Evolutionary conservation across 2,797 vertebrate species (phyloP).

Genomic region (Moxostoma hubbsi): DNA sequence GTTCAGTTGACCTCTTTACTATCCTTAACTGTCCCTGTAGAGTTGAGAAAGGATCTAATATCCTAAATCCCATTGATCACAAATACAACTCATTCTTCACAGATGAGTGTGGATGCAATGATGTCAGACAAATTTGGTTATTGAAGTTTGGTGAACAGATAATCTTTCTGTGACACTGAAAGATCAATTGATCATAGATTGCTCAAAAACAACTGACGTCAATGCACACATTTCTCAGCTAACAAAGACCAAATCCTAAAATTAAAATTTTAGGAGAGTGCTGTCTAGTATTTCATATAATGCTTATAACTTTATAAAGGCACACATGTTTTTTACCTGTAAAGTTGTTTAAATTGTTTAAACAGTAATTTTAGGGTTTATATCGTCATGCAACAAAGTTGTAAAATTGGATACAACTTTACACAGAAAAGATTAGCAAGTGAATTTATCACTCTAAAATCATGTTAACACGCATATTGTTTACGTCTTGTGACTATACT

Average conservation of each 20-base stretch:
- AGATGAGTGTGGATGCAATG: slow-evolving; percentile 5
- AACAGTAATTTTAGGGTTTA: too few relatives aligned
- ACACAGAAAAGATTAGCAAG: too few relatives aligned
- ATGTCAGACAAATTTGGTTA: background rate
- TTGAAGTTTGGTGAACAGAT: background rate
- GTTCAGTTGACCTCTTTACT: background rate
- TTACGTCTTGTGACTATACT: too few relatives aligned
- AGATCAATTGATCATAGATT: slow-evolving; percentile 12
- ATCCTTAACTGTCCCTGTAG: background rate
- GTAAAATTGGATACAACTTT: too few relatives aligned
- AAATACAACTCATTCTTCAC: background rate
- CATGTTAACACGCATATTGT: too few relatives aligned
- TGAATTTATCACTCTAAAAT: too few relatives aligned
- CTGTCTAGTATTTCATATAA: background rate
- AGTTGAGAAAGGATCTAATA: too few relatives aligned
- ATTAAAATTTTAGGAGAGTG: background rate
- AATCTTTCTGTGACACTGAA: background rate
- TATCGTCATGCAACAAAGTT: too few relatives aligned
- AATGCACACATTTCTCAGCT: background rate
- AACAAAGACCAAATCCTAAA: background rate
- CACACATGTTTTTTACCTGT: too few relatives aligned
- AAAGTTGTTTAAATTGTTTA: too few relatives aligned
- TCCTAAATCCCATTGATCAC: background rate
- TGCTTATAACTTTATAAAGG: too few relatives aligned
- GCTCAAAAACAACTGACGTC: slow-evolving; percentile 16